Conservation (phyloP, 1,140 invertebrate species). For the Adelges cooleyi region DNA sequence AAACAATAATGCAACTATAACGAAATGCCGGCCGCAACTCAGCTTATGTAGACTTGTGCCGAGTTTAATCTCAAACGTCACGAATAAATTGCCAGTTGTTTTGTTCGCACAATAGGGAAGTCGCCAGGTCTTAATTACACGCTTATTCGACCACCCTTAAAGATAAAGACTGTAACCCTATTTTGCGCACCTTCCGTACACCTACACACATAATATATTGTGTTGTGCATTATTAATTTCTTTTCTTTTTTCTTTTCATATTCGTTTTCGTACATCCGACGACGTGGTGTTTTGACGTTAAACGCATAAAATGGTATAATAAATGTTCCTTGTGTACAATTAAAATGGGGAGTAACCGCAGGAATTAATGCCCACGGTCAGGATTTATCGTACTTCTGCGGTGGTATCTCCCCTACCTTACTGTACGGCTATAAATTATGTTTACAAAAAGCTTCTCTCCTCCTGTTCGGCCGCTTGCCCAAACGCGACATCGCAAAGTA, state of each 20-base stretch:
- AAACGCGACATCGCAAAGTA: too few relatives aligned
- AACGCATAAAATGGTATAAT: constrained; percentile 25
- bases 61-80: too few relatives aligned
- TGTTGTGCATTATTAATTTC: too few relatives aligned
- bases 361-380: constrained; percentile 19
- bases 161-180: background rate
- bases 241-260: too few relatives aligned
- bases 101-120: too few relatives aligned
- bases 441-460: constrained; percentile 16
- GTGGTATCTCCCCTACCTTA: background rate
- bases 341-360: constrained; percentile 15
- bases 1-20: too few relatives aligned
- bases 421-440: constrained; percentile 3
- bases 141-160: background rate
- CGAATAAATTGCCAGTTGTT: too few relatives aligned
- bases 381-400: constrained; percentile 23
- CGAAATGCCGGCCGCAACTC: too few relatives aligned
- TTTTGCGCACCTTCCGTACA: background rate
- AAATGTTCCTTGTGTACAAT: constrained; percentile 27
- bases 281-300: constrained; percentile 1
- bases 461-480: background rate
- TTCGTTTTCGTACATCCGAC: background rate
- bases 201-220: background rate
- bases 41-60: too few relatives aligned
- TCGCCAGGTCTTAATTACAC: too few relatives aligned